phyloP scores from a whole-genome alignment of 2,888 invertebrate species.

The Drosophila hawaiiensis region DNA sequence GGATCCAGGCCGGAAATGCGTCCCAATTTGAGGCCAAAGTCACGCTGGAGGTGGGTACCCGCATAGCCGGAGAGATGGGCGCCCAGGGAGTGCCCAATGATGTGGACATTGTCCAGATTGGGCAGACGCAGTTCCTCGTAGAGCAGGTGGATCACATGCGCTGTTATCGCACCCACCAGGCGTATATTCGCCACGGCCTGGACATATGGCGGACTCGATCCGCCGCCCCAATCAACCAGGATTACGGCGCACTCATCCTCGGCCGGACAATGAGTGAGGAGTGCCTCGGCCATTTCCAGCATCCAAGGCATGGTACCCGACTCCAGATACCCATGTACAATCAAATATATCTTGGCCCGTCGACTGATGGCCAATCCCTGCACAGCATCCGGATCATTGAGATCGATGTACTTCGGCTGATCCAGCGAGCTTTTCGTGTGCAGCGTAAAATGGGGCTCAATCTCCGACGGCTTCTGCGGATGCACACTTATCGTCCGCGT shows the following conservation, averaged over 20 bases:
- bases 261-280: slow-evolving; percentile 87
- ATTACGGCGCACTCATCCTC: slow-evolving; percentile 91
- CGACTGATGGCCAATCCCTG: slow-evolving; percentile 88
- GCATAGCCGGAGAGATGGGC: slow-evolving; percentile 94
- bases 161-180: slow-evolving; percentile 93
- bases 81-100: slow-evolving; percentile 94
- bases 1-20: slow-evolving; percentile 96
- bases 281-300: slow-evolving; percentile 89
- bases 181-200: slow-evolving; percentile 97
- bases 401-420: slow-evolving; percentile 88
- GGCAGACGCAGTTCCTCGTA: slow-evolving; percentile 87
- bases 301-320: slow-evolving; percentile 90
- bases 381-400: slow-evolving; percentile 89
- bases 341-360: slow-evolving; percentile 89
- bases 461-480: slow-evolving; percentile 89
- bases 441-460: slow-evolving; percentile 87
- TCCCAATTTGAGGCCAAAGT: slow-evolving; percentile 89
- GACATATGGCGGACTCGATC: slow-evolving; percentile 94
- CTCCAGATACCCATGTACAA: slow-evolving; percentile 95
- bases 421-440: slow-evolving; percentile 86
- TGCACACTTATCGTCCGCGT: slow-evolving; percentile 92
- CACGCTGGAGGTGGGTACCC: slow-evolving; percentile 90
- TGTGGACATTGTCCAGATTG: slow-evolving; percentile 90
- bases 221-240: slow-evolving; percentile 94
- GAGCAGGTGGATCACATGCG: slow-evolving; percentile 88